phyloP scores from a whole-genome alignment of 2,888 invertebrate species.

The Drosophila mulleri region DNA sequence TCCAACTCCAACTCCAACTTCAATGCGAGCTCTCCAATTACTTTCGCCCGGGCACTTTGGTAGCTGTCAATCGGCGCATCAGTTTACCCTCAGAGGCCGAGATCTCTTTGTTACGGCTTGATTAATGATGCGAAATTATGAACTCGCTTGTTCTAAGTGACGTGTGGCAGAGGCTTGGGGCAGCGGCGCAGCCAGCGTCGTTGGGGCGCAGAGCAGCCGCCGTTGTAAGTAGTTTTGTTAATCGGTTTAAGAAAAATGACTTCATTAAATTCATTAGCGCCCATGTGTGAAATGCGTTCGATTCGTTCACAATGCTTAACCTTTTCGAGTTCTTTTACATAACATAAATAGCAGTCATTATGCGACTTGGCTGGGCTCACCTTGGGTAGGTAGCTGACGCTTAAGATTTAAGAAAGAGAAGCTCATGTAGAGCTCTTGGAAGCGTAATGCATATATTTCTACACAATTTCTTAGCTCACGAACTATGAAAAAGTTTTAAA shows the following conservation, averaged over 20 bases:
- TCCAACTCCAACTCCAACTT: constrained; percentile 35
- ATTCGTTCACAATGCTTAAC: constrained; percentile 60
- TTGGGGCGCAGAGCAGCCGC: constrained; percentile 7
- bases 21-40: constrained; percentile 57
- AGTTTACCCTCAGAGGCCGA: constrained; percentile 33
- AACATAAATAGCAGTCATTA: neutral
- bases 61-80: constrained; percentile 63
- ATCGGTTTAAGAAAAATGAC: constrained; percentile 82
- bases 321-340: constrained; percentile 3
- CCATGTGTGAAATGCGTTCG: constrained; percentile 83
- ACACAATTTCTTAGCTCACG: neutral
- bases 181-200: neutral
- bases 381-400: neutral
- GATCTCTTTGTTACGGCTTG: constrained; percentile 70
- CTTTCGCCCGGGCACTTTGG: constrained; percentile 67
- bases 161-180: constrained; percentile 33
- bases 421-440: neutral
- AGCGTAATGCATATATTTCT: no score
- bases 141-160: constrained; percentile 79
- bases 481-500: no score
- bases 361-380: neutral
- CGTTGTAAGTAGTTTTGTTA: constrained; percentile 75
- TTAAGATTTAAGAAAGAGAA: neutral
- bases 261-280: constrained; percentile 83
- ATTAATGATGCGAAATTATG: constrained; percentile 83